Base-by-base conservation (phyloP, 2,888 invertebrate genomes). In the Micropterix aruncella region DNA sequence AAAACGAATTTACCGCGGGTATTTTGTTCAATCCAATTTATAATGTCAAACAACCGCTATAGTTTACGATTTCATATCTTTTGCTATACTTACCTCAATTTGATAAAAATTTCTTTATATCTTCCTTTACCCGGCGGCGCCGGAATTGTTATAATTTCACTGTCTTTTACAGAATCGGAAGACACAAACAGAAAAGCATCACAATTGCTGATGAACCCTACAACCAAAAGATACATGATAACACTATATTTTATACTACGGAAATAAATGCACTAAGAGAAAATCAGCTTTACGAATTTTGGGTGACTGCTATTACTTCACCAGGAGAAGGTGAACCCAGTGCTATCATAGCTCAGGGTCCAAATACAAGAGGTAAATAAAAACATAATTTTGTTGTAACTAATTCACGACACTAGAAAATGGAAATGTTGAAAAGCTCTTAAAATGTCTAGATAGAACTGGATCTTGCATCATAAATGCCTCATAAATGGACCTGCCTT, bases 241-340 rank as follows among this genome's bases (percentile, higher is more conserved):
- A 58, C 9, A 38, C 9, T 5, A 12, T 9, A 27, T 67, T 67
- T 52, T 61, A 61, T 48, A 59, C 72, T 45, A 74, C 73, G 48
- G 81, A 81, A 58, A 73, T 80, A n/a, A 70, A 81, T 38, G 76
- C 79, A 44, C 65, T 88, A 48, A 74, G 75, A 47, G 80, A 80
- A 54, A 75, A 77, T 55, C 80, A 83, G 57, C 68, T 80, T 48
- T 90, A 91, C 60, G 85, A 87, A 62, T 87, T 92, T 65, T 88
- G 88, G 83, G 86, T 90, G 38, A 83, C 88, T 2, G 89, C 89
- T 1, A 80, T 82, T 46, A 89, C 89, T 1, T 74, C 77, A 1
- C 59, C 63, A 0, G 70, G 70, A 0, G 70, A 70, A 49, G 85
- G 86, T 0, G 83, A 84, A 57, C 75, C 81, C 55, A 86, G 85